phyloP scores from a whole-genome alignment of 2,888 invertebrate species.

The Idaea dimidiata region DNA sequence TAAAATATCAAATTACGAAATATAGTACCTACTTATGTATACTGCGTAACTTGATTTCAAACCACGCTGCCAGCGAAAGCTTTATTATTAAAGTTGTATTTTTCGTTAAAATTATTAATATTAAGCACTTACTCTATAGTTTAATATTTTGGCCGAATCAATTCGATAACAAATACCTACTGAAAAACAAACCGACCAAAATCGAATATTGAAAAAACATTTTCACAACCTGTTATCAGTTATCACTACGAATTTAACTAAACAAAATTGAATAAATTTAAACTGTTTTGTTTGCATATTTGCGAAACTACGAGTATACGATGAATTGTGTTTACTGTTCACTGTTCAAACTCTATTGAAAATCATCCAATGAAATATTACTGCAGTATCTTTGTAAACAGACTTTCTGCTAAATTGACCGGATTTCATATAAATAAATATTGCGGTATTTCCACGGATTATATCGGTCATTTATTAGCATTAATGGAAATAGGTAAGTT shows the following conservation, averaged over 20 bases:
- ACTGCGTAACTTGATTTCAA: no score
- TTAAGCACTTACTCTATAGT: no score
- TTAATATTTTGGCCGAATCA: no score
- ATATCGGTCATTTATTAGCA: neutral
- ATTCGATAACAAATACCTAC: no score
- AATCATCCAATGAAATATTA: slow-evolving; percentile 1
- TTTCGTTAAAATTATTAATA: no score
- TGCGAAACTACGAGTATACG: neutral
- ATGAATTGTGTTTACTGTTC: neutral
- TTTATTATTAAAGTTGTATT: no score
- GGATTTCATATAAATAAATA: neutral
- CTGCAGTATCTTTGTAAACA: slow-evolving; percentile 1
- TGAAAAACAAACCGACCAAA: neutral
- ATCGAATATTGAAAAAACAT: neutral
- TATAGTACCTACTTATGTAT: no score
- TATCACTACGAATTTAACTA: neutral
- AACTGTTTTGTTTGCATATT: neutral
- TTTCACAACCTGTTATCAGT: neutral
- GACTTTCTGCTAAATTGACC: neutral
- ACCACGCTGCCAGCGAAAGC: no score
- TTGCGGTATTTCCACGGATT: neutral
- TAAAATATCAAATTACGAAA: no score
- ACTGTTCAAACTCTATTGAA: neutral
- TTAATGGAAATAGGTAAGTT: neutral
- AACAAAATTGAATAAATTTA: neutral